phyloP scores from a whole-genome alignment of 2,113 vertebrate genomes.

The Oophaga pumilio region DNA sequence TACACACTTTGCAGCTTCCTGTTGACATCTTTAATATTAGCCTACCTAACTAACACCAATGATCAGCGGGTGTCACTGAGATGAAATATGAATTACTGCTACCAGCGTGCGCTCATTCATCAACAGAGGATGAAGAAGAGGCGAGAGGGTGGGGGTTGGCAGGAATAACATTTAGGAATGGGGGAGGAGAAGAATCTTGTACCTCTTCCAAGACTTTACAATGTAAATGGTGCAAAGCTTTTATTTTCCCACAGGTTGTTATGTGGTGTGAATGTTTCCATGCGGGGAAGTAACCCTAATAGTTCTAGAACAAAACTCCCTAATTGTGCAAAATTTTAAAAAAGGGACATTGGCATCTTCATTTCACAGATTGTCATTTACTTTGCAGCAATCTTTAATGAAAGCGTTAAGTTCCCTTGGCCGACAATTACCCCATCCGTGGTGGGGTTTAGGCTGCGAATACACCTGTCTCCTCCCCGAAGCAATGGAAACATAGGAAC shows the following conservation, averaged over 20 bases:
- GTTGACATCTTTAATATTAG: slow-evolving; percentile 81
- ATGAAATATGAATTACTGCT: slow-evolving; percentile 86
- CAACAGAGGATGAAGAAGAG: slow-evolving; percentile 44
- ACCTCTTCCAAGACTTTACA: not conserved
- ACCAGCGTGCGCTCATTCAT: slow-evolving; percentile 83
- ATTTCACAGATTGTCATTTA: slow-evolving; percentile 8
- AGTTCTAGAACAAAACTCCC: not conserved
- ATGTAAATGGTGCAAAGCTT: not conserved
- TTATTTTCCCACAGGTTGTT: slow-evolving; percentile 1
- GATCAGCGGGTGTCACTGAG: slow-evolving; percentile 80
- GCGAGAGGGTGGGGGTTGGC: not conserved
- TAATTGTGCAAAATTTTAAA: slow-evolving; percentile 64
- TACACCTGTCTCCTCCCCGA: slow-evolving; percentile 71
- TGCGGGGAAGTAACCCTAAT: not conserved
- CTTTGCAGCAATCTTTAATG: not conserved
- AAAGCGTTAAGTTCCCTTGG: slow-evolving; percentile 19
- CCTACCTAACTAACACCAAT: slow-evolving; percentile 83
- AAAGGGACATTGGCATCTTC: not conserved
- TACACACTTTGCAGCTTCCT: slow-evolving; percentile 60
- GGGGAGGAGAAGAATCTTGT: not conserved
- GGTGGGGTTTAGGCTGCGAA: slow-evolving; percentile 21
- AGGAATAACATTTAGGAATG: slow-evolving; percentile 25
- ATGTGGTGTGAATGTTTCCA: not conserved
- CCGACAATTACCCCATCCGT: slow-evolving; percentile 26
- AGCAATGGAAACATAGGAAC: slow-evolving; percentile 82